phyloP scores from a whole-genome alignment of 2,888 invertebrate genomes.

The Hesperia comma region DNA sequence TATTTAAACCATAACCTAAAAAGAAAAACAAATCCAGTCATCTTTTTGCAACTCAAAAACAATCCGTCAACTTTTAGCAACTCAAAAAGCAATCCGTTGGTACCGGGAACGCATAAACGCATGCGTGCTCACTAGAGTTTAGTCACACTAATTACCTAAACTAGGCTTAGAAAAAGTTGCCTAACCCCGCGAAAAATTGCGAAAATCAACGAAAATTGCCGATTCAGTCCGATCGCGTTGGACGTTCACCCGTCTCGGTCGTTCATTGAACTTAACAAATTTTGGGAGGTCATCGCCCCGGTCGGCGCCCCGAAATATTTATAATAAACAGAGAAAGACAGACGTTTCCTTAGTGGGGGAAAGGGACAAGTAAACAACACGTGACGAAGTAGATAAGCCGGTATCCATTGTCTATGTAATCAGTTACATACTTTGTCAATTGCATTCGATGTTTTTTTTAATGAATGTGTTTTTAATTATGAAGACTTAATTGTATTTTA shows the following conservation, averaged over 20 bases:
- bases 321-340: constrained; percentile 46
- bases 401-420: constrained; percentile 51
- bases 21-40: too few relatives aligned
- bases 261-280: constrained; percentile 67
- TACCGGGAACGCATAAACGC: too few relatives aligned
- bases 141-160: constrained; percentile 1
- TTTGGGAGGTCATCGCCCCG: constrained; percentile 71
- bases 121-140: too few relatives aligned
- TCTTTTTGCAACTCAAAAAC: too few relatives aligned
- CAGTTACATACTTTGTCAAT: constrained; percentile 40
- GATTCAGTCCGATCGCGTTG: constrained; percentile 39
- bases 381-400: constrained; percentile 52
- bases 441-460: constrained; percentile 16
- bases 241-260: constrained; percentile 63
- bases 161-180: not conserved
- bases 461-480: constrained; percentile 7
- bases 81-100: too few relatives aligned
- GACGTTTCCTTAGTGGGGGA: constrained; percentile 40
- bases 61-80: too few relatives aligned
- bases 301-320: constrained; percentile 62
- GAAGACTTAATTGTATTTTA: not conserved
- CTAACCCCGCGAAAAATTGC: constrained; percentile 36
- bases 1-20: too few relatives aligned
- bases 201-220: constrained; percentile 44
- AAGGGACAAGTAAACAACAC: constrained; percentile 46